Base-by-base conservation (phyloP, 2,797 vertebrate genomes). In the Aeoliscus strigatus region DNA sequence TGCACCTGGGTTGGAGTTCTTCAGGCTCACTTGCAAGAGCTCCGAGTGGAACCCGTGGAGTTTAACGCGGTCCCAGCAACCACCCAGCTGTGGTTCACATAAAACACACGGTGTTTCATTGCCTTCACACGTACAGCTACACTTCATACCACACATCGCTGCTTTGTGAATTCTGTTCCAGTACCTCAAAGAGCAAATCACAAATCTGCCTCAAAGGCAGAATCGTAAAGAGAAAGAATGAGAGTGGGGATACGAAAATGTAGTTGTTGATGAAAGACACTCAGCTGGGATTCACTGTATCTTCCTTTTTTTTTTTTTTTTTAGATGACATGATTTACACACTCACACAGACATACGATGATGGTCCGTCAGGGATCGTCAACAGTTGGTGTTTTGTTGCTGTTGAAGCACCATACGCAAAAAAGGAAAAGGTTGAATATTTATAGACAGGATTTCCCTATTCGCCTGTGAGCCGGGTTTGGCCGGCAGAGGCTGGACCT, bases 101-200 rank as follows among this genome's bases (percentile, higher is more conserved):
- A 75, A 83, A 84, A 82, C 70, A 77, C 60, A 66, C 66, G 49
- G 68, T 66, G 68, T 72, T 81, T 81, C 79, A 80, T 39, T 80
- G 77, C 64, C 50, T 70, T 53, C 32, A 54, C 47, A 14, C 70
- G 77, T 49, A 72, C 53, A 31, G 66, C 77, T 68, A 51, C 66
- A 61, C 63, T 80, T 66, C n/a, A 55, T 28, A 63, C 58, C 53
- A 48, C 68, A 57, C 61, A 34, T 32, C 11, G 29, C 48, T 46
- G 38, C 48, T 59, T 49, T 67, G 54, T 49, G 51, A 51, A 66
- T 66, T 71, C 51, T 74, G 57, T 66, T 59, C 60, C 60, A 62
- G 62, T 63, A 50, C 53, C 49, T 37, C 58, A 46, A 59, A 66
- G 59, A 33, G n/a, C n/a, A n/a, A n/a, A n/a, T n/a, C n/a, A n/a